Conservation (phyloP, 2,113 vertebrate species). For the Recurvirostra avosetta region DNA sequence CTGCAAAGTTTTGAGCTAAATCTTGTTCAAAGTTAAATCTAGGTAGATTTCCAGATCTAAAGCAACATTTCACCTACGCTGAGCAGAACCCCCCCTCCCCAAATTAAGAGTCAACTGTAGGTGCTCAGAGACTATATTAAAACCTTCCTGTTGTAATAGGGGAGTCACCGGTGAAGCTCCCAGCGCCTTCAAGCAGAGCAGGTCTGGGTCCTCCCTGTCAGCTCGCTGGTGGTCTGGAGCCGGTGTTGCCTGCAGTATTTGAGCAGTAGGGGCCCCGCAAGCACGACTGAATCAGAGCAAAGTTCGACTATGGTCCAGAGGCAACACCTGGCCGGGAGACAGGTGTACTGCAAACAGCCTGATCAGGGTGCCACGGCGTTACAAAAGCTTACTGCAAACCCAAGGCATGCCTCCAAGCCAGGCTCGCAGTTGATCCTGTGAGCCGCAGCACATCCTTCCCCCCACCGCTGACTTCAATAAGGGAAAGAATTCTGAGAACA, state of each 20-base stretch:
- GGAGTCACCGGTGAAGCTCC: background rate
- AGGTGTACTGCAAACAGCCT: background rate
- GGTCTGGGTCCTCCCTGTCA: background rate
- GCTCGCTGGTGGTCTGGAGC: background rate
- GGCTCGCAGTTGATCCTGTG: background rate
- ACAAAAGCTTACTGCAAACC: background rate
- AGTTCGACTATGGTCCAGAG: background rate
- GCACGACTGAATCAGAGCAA: background rate
- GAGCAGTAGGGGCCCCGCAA: background rate
- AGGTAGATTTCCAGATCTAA: background rate
- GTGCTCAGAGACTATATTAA: background rate
- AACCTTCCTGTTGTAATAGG: background rate
- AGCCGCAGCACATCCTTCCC: background rate
- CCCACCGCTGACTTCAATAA: background rate
- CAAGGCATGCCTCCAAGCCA: background rate
- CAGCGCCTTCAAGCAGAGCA: background rate
- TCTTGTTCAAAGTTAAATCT: background rate
- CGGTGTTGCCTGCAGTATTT: background rate
- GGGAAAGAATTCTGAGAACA: constrained; percentile 27
- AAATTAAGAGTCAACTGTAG: background rate
- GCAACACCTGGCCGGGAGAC: background rate
- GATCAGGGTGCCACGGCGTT: accelerated
- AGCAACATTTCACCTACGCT: background rate
- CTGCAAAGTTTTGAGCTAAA: background rate
- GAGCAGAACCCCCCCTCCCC: background rate